Conservation (phyloP, 2,113 vertebrate species). For the Chlorocebus sabaeus region DNA sequence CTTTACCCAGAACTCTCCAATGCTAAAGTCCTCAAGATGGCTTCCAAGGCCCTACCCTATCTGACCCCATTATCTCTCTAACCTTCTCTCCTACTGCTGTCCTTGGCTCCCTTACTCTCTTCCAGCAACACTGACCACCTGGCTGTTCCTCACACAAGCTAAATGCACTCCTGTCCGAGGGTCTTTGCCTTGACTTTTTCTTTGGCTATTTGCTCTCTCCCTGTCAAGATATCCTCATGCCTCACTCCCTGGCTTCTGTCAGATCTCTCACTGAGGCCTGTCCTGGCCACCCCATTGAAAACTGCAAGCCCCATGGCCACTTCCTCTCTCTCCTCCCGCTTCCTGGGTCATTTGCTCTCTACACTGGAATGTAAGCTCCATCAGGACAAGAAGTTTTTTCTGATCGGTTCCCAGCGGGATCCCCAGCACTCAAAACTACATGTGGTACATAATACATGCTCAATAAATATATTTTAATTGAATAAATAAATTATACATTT, state of each 20-base stretch:
- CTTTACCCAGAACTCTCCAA: not conserved
- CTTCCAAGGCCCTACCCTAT: not conserved
- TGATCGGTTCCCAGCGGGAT: not conserved
- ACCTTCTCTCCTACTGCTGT: not conserved
- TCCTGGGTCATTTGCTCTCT: not conserved
- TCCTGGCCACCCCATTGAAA: not conserved
- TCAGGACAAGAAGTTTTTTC: not conserved
- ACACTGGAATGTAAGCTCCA: not conserved
- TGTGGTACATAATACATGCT: not conserved
- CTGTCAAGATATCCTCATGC: not conserved
- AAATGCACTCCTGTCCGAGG: not conserved
- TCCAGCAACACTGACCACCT: not conserved
- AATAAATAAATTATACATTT: not conserved
- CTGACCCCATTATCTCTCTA: not conserved
- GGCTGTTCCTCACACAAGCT: not conserved
- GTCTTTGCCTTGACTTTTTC: not conserved
- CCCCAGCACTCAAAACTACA: no score
- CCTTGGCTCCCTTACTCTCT: not conserved
- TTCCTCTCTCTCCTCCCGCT: not conserved
- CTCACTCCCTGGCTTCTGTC: not conserved
- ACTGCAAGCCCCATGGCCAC: not conserved
- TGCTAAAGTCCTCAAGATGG: not conserved
- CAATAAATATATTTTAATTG: not conserved
- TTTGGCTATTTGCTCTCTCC: not conserved
- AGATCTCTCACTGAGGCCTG: not conserved